Conservation (phyloP, 1,140 invertebrate genomes). For the Megalonaias nervosa region DNA sequence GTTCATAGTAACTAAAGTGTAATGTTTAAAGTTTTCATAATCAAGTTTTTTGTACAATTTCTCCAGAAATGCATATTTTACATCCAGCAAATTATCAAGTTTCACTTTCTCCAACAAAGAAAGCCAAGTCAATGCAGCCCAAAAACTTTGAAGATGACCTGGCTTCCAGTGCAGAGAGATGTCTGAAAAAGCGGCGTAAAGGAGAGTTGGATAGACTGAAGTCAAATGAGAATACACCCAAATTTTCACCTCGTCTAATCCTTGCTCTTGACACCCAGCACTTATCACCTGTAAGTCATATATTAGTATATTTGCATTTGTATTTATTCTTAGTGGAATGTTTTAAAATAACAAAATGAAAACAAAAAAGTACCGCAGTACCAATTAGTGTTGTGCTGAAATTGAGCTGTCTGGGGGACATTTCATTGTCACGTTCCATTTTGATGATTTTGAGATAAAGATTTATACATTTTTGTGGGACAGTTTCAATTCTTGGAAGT, state of each 20-base stretch:
- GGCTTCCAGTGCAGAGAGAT: slow-evolving; percentile 60
- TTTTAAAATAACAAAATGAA: too few relatives aligned
- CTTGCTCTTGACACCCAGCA: slow-evolving; percentile 63
- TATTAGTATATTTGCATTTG: too few relatives aligned
- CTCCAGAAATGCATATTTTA: not conserved
- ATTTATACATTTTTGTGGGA: too few relatives aligned
- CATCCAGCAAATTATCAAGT: not conserved
- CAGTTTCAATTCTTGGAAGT: too few relatives aligned
- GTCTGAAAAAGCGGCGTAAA: slow-evolving; percentile 41
- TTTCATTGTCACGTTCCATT: too few relatives aligned
- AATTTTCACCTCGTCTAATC: slow-evolving; percentile 37
- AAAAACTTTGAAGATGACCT: slow-evolving; percentile 66
- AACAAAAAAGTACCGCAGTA: too few relatives aligned
- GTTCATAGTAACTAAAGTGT: too few relatives aligned
- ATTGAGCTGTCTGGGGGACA: too few relatives aligned
- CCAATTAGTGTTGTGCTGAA: too few relatives aligned
- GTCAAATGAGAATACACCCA: slow-evolving; percentile 37
- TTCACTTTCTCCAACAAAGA: slow-evolving; percentile 46
- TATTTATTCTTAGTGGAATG: too few relatives aligned
- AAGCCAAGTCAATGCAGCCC: slow-evolving; percentile 68
- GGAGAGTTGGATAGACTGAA: slow-evolving; percentile 37
- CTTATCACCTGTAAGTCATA: slow-evolving; percentile 50
- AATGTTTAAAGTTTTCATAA: slow-evolving; percentile 1
- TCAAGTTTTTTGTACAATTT: not conserved
- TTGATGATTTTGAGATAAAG: too few relatives aligned